A percentile compares a stretch with the other conserved stretches of the same genome.
phyloP scores from a whole-genome alignment of 2,113 vertebrate species.

The Caloenas nicobarica region DNA sequence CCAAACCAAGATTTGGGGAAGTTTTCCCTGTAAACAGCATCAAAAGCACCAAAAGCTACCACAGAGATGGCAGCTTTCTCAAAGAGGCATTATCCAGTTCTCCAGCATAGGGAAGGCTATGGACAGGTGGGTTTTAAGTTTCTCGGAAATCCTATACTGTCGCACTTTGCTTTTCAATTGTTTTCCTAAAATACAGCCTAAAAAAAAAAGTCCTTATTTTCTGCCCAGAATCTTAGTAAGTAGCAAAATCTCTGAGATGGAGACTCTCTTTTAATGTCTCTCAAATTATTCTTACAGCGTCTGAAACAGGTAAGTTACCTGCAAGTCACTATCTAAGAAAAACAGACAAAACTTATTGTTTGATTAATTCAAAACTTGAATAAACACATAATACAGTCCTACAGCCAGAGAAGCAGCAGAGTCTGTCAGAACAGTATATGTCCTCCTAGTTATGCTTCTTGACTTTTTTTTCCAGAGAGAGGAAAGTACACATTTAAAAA shows the following conservation, averaged over 20 bases:
- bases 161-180: background rate
- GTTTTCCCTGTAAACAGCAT: background rate
- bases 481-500: background rate
- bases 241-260: background rate
- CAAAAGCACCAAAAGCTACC: background rate
- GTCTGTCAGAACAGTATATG: background rate
- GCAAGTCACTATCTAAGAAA: background rate
- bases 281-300: background rate
- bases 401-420: background rate
- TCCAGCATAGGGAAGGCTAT: background rate
- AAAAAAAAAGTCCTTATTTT: background rate
- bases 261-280: background rate
- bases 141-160: background rate
- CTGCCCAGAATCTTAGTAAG: background rate
- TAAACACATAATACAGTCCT: background rate
- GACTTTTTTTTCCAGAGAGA: background rate
- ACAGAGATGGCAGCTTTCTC: background rate
- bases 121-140: background rate
- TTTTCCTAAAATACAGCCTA: background rate
- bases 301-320: background rate
- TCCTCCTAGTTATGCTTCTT: background rate
- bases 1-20: background rate
- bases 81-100: background rate
- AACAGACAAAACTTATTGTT: background rate
- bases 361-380: background rate